Evolutionary conservation across 2,888 invertebrate genomes (phyloP).

Genomic region (Pegoplata infirma): DNA sequence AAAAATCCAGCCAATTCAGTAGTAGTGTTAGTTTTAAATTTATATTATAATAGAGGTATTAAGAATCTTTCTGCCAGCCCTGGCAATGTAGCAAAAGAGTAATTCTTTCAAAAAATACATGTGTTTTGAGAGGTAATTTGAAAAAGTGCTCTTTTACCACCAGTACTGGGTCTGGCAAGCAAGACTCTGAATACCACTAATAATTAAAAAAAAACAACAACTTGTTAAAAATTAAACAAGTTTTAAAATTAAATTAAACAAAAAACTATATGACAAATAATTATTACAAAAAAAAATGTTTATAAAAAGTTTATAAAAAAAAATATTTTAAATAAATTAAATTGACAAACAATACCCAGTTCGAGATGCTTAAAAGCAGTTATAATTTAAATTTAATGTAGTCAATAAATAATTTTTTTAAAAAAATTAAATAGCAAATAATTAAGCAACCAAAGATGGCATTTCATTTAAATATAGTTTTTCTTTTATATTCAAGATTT

Average conservation of each 20-base stretch:
- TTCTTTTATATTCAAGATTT: not conserved
- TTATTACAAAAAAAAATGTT: slow-evolving; percentile 16
- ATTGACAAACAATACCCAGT: slow-evolving; percentile 40
- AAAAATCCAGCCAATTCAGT: slow-evolving; percentile 60
- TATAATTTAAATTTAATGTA: slow-evolving; percentile 25
- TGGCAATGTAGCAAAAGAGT: too few species aligned
- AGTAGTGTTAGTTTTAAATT: slow-evolving; percentile 49
- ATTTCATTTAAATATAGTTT: slow-evolving; percentile 49
- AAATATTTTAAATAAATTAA: slow-evolving; percentile 18
- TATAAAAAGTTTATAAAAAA: slow-evolving; percentile 20
- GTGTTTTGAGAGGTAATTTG: too few species aligned
- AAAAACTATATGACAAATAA: slow-evolving; percentile 30
- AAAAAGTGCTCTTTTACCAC: too few species aligned
- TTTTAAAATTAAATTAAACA: slow-evolving; percentile 29
- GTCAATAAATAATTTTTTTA: slow-evolving; percentile 48
- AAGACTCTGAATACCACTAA: too few species aligned
- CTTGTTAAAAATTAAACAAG: slow-evolving; percentile 36
- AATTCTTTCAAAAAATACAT: too few species aligned
- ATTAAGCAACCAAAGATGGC: slow-evolving; percentile 62
- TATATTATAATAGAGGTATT: slow-evolving; percentile 30
- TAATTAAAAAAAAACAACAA: too few species aligned
- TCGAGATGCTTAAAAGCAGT: slow-evolving; percentile 40
- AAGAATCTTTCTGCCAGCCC: too few species aligned
- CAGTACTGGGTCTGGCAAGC: too few species aligned
- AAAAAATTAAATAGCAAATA: slow-evolving; percentile 51